Percentiles rank a stretch among this genome's conserved stretches.
Conservation (phyloP, 2,888 invertebrate species). For the Rhagonycha lutea region DNA sequence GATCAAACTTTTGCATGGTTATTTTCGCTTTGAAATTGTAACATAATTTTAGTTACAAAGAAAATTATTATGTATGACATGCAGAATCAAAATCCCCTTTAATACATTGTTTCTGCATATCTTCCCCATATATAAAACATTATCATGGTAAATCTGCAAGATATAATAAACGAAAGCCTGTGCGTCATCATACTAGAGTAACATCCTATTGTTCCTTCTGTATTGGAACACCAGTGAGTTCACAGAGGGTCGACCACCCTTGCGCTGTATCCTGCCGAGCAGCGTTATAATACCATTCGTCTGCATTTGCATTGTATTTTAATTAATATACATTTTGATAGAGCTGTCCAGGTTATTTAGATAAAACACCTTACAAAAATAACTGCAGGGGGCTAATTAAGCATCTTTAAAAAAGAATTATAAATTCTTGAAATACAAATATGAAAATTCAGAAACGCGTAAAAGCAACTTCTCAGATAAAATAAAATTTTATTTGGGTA, state of each 20-base stretch:
- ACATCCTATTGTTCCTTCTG: constrained; percentile 45
- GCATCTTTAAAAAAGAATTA: background rate
- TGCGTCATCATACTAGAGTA: constrained; percentile 41
- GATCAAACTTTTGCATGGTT: background rate
- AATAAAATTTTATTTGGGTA: background rate
- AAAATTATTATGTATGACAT: background rate
- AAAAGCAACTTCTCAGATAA: background rate
- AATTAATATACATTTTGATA: constrained; percentile 46
- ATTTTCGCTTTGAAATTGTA: background rate
- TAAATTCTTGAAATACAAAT: background rate
- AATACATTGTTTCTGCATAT: constrained; percentile 8
- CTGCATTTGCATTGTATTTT: constrained; percentile 49
- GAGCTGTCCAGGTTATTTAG: constrained; percentile 23
- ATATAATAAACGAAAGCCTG: constrained; percentile 40
- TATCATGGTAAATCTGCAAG: constrained; percentile 41
- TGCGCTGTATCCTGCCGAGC: constrained; percentile 41
- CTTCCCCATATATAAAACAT: constrained; percentile 33
- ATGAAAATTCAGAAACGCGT: background rate
- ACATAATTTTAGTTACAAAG: background rate
- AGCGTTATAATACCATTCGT: constrained; percentile 47
- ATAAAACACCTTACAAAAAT: background rate
- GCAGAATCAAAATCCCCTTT: background rate
- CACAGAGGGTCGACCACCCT: constrained; percentile 44
- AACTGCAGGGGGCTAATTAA: background rate
- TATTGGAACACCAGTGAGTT: constrained; percentile 52